Percentiles rank a stretch among this genome's conserved stretches.
Evolutionary conservation across 2,113 vertebrate genomes (phyloP).

Genomic region (Girardinichthys multiradiatus): DNA sequence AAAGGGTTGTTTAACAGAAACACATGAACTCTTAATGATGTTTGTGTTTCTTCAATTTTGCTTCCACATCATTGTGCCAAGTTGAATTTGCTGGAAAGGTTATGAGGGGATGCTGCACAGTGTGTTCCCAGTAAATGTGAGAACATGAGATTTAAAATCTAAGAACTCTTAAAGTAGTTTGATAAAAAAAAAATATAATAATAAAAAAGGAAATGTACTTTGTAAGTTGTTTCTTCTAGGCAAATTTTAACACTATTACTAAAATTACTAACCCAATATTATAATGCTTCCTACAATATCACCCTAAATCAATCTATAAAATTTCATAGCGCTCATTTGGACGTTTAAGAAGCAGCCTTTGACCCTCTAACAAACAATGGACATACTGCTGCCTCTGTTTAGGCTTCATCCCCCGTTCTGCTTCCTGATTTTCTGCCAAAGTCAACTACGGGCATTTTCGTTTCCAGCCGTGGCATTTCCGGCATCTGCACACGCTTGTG

Average conservation of each 20-base stretch:
- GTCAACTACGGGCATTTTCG: constrained; percentile 72
- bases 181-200: constrained; percentile 8
- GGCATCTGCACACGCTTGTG: constrained; percentile 76
- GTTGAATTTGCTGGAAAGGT: constrained; percentile 53
- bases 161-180: not conserved
- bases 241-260: constrained; percentile 4
- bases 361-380: constrained; percentile 63
- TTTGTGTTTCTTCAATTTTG: constrained; percentile 72
- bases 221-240: not conserved
- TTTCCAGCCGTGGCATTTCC: constrained; percentile 73
- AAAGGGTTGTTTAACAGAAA: constrained; percentile 67
- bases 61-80: constrained; percentile 63
- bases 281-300: not conserved
- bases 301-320: not conserved
- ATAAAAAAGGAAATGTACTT: not conserved
- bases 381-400: constrained; percentile 49
- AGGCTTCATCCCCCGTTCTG: constrained; percentile 40
- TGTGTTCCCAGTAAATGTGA: constrained; percentile 46
- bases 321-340: constrained; percentile 20
- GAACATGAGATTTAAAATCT: constrained; percentile 8
- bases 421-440: constrained; percentile 74
- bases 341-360: constrained; percentile 35
- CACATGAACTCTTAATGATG: constrained; percentile 73
- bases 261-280: not conserved
- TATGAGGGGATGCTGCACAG: constrained; percentile 36